Conservation (phyloP, 2,797 vertebrate species). For the Amphiprion clarkii region DNA sequence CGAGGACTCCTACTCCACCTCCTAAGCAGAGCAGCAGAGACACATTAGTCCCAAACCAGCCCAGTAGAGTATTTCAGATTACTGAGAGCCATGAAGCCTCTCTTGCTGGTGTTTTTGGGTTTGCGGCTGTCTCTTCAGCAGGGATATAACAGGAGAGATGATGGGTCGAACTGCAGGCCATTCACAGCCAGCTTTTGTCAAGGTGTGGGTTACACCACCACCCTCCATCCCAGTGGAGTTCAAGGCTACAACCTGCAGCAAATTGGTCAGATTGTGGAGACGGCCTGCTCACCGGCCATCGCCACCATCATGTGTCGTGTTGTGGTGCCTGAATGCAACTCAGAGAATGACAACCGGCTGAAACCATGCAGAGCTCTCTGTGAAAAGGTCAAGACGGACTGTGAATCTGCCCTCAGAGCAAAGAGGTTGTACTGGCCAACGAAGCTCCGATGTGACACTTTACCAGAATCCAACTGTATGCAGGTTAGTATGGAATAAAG, state of each 20-base stretch:
- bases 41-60: slow-evolving; percentile 4
- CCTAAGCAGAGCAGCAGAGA: slow-evolving; percentile 27
- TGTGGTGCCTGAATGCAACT: slow-evolving; percentile 69
- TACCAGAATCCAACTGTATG: slow-evolving; percentile 66
- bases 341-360: slow-evolving; percentile 25
- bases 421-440: slow-evolving; percentile 64
- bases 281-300: slow-evolving; percentile 57
- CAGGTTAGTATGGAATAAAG: slow-evolving; percentile 43
- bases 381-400: slow-evolving; percentile 72
- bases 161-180: slow-evolving; percentile 47
- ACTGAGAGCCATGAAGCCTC: slow-evolving; percentile 46
- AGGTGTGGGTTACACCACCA: slow-evolving; percentile 67
- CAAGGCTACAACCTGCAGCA: slow-evolving; percentile 56
- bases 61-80: not conserved
- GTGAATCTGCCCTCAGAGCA: slow-evolving; percentile 44
- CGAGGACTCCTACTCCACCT: slow-evolving; percentile 62
- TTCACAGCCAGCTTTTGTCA: slow-evolving; percentile 67
- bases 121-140: slow-evolving; percentile 34
- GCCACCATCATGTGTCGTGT: slow-evolving; percentile 69
- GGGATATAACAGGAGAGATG: not conserved
- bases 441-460: slow-evolving; percentile 52
- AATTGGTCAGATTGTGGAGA: slow-evolving; percentile 69
- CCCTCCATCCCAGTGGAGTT: slow-evolving; percentile 41
- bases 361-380: slow-evolving; percentile 75
- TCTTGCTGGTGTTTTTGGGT: slow-evolving; percentile 36